phyloP scores from a whole-genome alignment of 2,113 vertebrate species.

The Theristicus caerulescens region DNA sequence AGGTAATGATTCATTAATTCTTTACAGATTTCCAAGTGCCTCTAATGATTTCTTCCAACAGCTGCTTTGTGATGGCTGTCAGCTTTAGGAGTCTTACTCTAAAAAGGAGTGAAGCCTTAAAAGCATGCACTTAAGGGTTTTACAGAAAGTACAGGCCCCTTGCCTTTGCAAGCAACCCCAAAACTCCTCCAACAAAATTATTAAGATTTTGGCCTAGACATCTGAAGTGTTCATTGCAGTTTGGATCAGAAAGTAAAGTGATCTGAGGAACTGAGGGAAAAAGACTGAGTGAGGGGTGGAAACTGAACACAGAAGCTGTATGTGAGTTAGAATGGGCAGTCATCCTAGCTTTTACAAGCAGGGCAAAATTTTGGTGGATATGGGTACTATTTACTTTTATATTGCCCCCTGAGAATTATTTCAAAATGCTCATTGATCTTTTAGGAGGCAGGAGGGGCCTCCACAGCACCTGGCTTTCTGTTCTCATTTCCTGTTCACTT shows the following conservation, averaged over 20 bases:
- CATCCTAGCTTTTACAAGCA: background rate
- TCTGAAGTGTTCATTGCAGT: background rate
- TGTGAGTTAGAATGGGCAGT: background rate
- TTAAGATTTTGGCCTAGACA: background rate
- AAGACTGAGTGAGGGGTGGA: background rate
- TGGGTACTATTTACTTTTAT: background rate
- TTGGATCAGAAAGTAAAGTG: background rate
- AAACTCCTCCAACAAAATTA: background rate
- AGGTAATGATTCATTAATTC: background rate
- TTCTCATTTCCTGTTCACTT: slow-evolving; percentile 41
- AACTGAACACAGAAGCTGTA: background rate
- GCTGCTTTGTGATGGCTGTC: slow-evolving; percentile 12
- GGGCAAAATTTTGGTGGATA: background rate
- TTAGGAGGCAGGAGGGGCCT: background rate
- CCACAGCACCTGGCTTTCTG: background rate
- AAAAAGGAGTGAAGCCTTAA: background rate
- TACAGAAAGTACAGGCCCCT: background rate
- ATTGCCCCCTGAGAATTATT: background rate
- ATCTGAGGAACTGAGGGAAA: background rate
- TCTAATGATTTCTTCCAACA: background rate
- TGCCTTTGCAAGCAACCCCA: background rate
- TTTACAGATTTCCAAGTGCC: background rate
- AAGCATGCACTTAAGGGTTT: background rate
- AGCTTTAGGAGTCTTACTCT: background rate
- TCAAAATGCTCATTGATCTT: background rate